Evolutionary conservation across 2,888 invertebrate genomes (phyloP).

Genomic region (Chymomyza amoena): DNA sequence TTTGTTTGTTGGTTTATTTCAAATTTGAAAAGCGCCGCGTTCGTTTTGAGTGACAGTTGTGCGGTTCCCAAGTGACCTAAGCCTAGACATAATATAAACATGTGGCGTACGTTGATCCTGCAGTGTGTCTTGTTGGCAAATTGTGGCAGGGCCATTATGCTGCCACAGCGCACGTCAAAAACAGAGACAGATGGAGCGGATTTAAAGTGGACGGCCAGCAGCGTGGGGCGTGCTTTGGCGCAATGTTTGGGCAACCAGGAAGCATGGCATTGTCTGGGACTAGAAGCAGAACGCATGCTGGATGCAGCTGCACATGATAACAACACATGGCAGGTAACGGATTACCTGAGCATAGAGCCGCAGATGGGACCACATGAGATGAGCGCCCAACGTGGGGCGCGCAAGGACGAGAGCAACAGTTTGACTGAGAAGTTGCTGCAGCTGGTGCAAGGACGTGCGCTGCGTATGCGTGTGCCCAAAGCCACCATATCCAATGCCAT

Average conservation of each 20-base stretch:
- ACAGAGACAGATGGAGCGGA: constrained; percentile 6
- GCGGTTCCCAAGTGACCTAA: background rate
- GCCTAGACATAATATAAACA: constrained; percentile 7
- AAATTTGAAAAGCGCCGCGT: constrained; percentile 18
- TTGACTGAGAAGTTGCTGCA: constrained; percentile 60
- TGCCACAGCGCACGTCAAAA: background rate
- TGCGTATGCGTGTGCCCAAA: constrained; percentile 63
- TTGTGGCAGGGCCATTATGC: constrained; percentile 14
- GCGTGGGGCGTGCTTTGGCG: constrained; percentile 60
- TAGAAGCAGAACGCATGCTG: constrained; percentile 76
- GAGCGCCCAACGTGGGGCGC: constrained; percentile 11
- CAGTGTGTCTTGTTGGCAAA: constrained; percentile 33
- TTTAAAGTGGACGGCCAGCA: constrained; percentile 40
- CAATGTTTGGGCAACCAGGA: constrained; percentile 61
- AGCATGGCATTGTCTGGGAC: constrained; percentile 77
- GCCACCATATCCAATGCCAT: constrained; percentile 59
- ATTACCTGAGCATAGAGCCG: constrained; percentile 66
- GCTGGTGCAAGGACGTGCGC: constrained; percentile 59
- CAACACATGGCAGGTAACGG: constrained; percentile 74
- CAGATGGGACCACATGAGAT: constrained; percentile 48
- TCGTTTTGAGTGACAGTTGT: constrained; percentile 11
- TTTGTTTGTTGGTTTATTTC: constrained; percentile 28
- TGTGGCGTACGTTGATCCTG: constrained; percentile 35
- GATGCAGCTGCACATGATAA: constrained; percentile 78
- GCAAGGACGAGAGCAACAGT: constrained; percentile 18